Percentiles rank a stretch among this genome's conserved stretches.
Evolutionary conservation across 2,113 vertebrate species (phyloP).

Genomic region (Riparia riparia): DNA sequence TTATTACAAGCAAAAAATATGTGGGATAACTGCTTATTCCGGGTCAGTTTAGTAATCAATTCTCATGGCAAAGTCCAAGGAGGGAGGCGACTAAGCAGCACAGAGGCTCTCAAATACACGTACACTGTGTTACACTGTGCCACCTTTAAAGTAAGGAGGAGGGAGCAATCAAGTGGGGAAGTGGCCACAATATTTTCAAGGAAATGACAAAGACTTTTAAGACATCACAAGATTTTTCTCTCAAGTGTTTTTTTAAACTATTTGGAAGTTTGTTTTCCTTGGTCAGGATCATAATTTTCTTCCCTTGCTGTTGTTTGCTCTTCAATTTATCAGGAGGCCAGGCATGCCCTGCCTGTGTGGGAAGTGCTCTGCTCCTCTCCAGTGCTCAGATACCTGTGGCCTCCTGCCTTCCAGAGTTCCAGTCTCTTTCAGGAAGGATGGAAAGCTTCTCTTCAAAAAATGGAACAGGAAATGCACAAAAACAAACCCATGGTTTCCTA

Average conservation of each 20-base stretch:
- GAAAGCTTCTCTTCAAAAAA: not conserved
- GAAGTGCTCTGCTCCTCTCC: not conserved
- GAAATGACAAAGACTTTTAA: not conserved
- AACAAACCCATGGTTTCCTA: not conserved
- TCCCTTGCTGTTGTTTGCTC: not conserved
- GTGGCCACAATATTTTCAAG: not conserved
- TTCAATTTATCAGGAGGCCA: not conserved
- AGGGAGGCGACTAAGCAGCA: not conserved
- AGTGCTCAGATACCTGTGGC: not conserved
- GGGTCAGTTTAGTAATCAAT: not conserved
- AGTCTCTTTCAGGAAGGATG: not conserved
- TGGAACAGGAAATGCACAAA: not conserved
- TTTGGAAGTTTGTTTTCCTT: not conserved
- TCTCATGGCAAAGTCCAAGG: not conserved
- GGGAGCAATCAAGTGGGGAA: not conserved
- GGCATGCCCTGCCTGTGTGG: fast-evolving
- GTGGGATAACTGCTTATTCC: not conserved
- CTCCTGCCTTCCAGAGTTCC: not conserved
- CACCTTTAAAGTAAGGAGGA: not conserved
- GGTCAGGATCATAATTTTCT: not conserved
- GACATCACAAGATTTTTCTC: not conserved
- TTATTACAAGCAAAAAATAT: not conserved
- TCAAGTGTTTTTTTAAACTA: not conserved
- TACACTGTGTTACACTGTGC: not conserved
- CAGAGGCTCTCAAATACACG: fast-evolving